Base-by-base conservation (phyloP, 1,140 invertebrate species). In the Zaprionus africanus region DNA sequence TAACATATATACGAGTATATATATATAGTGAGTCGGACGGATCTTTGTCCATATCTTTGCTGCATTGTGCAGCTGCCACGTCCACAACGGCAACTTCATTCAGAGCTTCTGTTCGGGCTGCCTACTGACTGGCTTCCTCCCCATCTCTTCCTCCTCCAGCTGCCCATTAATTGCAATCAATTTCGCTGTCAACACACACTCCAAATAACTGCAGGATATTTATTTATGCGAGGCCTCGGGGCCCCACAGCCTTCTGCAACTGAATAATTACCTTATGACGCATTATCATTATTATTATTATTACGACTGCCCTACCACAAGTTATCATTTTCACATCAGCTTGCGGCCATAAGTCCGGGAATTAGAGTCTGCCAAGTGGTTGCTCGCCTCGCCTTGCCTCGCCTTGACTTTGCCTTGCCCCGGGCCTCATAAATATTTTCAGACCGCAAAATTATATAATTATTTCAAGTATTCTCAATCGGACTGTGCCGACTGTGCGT, bases 191-290 rank as follows among this genome's bases (percentile, higher is more conserved):
- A 90, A 85, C 85, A 90, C 85, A 90, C 79, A 90, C 81, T 90
- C 79, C 76, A 88, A 88, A 90, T 90, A 88, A 85, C 85, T 90
- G 79, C 79, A 75, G 85, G 85, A 77, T 90, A 90, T 90, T 90
- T 90, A 90, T 90, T 90, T 90, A 90, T 90, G 76, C 59, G 58
- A 31, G 60, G 41, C 51, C 9, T 17, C 41, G 41, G n/a, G 24
- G 24, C 49, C 73, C 41, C 69, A 63, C 72, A 71, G 57, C 66
- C 80, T 83, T 84, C 79, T 85, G 85, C 85, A 88, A 90, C 85
- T 90, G 85, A 90, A 90, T 90, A 90, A 90, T 90, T 90, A 78
- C 86, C 85, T 90, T 90, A 90, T 90, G 85, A 90, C 85, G 90
- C 85, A 90, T 90, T 90, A 90, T 90, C 85, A 90, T 90, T 90